Evolutionary conservation across 2,797 vertebrate genomes (phyloP).

Genomic region (Syndactyla subalaris): DNA sequence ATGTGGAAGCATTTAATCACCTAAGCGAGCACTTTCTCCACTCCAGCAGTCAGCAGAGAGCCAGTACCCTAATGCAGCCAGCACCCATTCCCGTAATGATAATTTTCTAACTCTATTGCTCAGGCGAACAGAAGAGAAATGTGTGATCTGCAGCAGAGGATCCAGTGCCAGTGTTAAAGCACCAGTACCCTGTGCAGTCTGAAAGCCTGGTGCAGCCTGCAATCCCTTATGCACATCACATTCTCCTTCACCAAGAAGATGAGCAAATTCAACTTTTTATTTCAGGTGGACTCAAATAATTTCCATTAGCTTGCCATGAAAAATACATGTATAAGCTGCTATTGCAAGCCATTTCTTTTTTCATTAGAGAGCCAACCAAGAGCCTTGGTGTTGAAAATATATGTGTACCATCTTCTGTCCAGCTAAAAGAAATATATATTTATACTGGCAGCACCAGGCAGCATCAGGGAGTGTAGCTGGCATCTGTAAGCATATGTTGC

Average conservation of each 20-base stretch:
- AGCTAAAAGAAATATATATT: not conserved
- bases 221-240: fast-evolving
- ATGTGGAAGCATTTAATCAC: conserved; percentile 38
- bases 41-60: conserved; percentile 38
- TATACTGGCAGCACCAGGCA: not conserved
- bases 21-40: not conserved
- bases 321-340: not conserved
- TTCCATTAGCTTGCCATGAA: not conserved
- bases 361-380: not conserved
- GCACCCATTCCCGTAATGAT: not conserved
- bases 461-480: not conserved
- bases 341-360: not conserved
- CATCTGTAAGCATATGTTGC: not conserved
- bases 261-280: not conserved
- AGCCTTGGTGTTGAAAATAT: not conserved
- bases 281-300: not conserved
- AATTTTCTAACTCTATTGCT: not conserved
- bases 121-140: not conserved
- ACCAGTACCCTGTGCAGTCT: not conserved
- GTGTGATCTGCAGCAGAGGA: not conserved
- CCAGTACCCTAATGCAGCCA: conserved; percentile 21
- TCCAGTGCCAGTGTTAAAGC: not conserved
- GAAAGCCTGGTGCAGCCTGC: not conserved
- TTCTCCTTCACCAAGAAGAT: not conserved
- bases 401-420: fast-evolving